Evolutionary conservation across 2,797 vertebrate species (phyloP).

Genomic region (Chelidonichthys spinosus): DNA sequence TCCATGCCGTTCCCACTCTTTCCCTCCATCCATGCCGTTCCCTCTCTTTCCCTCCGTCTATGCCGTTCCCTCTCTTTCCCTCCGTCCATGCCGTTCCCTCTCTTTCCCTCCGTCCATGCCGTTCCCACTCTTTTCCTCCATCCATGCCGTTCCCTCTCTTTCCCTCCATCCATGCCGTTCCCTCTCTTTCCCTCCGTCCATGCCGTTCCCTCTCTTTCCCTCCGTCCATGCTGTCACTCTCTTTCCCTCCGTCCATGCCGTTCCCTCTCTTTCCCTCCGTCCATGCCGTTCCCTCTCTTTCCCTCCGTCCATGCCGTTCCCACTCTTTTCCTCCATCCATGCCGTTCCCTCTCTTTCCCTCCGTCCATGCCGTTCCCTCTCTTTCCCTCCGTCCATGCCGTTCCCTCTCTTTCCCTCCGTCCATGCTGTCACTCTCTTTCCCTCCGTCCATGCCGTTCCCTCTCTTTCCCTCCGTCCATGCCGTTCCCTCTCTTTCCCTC

Average conservation of each 20-base stretch:
- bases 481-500: conserved; percentile 6
- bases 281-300: conserved; percentile 11
- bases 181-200: conserved; percentile 32
- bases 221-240: neutral
- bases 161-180: conserved; percentile 50
- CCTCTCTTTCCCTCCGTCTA: neutral
- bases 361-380: conserved; percentile 56
- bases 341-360: conserved; percentile 1
- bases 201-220: conserved; percentile 19
- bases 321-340: neutral
- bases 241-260: conserved; percentile 1
- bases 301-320: neutral
- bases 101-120: neutral
- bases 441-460: neutral
- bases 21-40: conserved; percentile 6
- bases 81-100: neutral
- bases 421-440: conserved; percentile 9
- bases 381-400: conserved; percentile 18
- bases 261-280: neutral
- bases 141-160: neutral
- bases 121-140: too few relatives aligned
- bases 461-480: neutral
- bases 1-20: conserved; percentile 6
- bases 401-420: too few relatives aligned
- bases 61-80: conserved; percentile 8